A percentile compares a stretch with the other conserved stretches of the same genome.
Conservation (phyloP, 2,888 invertebrate genomes). For the Acrobasis repandana region DNA sequence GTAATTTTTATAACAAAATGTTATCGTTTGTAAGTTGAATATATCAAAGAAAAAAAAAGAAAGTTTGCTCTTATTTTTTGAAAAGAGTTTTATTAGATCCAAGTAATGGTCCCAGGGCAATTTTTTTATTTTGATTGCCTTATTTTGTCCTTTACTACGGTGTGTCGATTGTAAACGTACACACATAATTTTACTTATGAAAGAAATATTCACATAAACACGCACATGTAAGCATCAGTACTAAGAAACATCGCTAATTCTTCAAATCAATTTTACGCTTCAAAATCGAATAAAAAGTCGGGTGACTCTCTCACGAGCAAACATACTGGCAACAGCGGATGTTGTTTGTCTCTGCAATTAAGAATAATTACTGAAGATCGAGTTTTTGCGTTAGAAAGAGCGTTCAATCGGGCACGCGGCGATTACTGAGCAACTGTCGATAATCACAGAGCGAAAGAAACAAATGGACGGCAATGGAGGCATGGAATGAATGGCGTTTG, state of each 20-base stretch:
- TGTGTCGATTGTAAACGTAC: too few species aligned
- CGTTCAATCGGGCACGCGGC: constrained; percentile 51
- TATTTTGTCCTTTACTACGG: too few species aligned
- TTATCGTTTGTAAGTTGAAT: too few species aligned
- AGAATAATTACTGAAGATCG: constrained; percentile 60
- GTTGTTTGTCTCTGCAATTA: constrained; percentile 52
- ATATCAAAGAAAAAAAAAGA: too few species aligned
- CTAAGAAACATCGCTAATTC: neutral
- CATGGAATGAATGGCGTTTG: constrained; percentile 1
- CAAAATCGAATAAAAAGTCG: constrained; percentile 34
- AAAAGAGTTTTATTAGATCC: too few species aligned
- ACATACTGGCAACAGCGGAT: constrained; percentile 38
- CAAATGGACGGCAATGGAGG: constrained; percentile 15
- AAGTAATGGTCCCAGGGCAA: too few species aligned
- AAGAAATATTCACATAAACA: too few species aligned
- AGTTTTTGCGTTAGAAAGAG: constrained; percentile 62
- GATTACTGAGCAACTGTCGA: constrained; percentile 37
- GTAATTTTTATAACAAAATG: too few species aligned
- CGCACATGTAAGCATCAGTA: too few species aligned
- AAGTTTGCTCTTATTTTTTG: too few species aligned
- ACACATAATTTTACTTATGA: too few species aligned
- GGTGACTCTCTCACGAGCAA: constrained; percentile 44
- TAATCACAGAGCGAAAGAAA: constrained; percentile 26
- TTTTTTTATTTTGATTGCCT: too few species aligned
- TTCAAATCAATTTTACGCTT: constrained; percentile 9